Conservation (phyloP, 2,797 vertebrate species). For the Alca torda region DNA sequence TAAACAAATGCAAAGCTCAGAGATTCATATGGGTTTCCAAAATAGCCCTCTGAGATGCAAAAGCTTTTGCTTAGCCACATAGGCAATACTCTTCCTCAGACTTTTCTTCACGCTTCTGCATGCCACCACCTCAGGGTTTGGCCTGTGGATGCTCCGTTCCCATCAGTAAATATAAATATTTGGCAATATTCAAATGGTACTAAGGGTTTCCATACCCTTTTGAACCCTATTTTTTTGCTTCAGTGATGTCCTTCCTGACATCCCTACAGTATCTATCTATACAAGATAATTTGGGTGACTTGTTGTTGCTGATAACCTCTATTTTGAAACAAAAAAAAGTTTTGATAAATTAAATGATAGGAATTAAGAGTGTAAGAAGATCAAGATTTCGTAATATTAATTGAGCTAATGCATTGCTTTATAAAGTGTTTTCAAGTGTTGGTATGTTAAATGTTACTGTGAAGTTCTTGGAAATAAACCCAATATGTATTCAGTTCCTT, state of each 20-base stretch:
- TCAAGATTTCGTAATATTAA: background rate
- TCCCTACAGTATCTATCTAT: background rate
- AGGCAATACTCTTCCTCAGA: background rate
- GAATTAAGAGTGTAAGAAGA: background rate
- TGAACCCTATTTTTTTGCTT: background rate
- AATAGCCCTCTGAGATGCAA: background rate
- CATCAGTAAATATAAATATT: background rate
- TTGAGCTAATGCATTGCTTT: background rate
- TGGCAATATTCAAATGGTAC: background rate
- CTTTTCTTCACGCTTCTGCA: background rate
- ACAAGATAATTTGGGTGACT: background rate
- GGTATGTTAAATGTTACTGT: background rate
- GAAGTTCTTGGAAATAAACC: background rate
- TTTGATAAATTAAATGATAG: background rate
- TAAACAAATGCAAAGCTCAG: constrained; percentile 53
- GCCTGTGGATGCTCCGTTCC: background rate
- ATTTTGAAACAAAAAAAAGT: background rate
- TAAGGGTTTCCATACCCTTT: background rate
- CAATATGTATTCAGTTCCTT: background rate
- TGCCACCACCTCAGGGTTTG: background rate
- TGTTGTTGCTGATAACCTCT: background rate
- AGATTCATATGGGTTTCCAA: constrained; percentile 19
- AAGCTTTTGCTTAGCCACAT: background rate
- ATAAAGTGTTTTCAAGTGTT: background rate
- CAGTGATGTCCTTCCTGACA: background rate